These are phyloP conservation scores for Drosophila lacertosa DNA, from an alignment of 1,140 invertebrate species.

Conservation along the genomic window DNA sequence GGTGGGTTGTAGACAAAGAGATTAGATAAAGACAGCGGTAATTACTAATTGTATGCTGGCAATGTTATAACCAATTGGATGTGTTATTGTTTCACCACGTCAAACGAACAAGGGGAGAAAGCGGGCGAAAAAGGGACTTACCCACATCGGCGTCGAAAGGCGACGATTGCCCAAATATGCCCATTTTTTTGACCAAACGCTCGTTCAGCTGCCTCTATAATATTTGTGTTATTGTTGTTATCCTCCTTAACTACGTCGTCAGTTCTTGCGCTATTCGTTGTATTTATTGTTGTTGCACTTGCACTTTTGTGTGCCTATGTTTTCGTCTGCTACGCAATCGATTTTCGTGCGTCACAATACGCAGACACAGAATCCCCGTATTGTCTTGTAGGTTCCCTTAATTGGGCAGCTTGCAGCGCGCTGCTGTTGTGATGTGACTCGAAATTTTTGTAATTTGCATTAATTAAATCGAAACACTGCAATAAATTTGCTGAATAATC, in stretches of 20 bases:
- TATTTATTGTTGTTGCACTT: slow-evolving; percentile 33
- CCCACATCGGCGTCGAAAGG: slow-evolving; percentile 91
- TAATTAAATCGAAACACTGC: slow-evolving; percentile 26
- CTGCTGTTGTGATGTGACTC: background rate
- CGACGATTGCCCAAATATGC: slow-evolving; percentile 88
- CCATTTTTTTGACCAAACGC: slow-evolving; percentile 84
- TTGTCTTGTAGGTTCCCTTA: slow-evolving; percentile 1
- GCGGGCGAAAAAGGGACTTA: slow-evolving; percentile 81
- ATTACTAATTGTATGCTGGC: background rate
- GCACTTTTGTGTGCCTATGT: slow-evolving; percentile 44
- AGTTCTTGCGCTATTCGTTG: slow-evolving; percentile 8
- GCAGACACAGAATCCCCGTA: slow-evolving; percentile 5
- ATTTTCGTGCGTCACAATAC: slow-evolving; percentile 62
- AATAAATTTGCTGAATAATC: slow-evolving; percentile 50
- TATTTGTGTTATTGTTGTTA: slow-evolving; percentile 42
- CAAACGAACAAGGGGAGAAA: background rate
- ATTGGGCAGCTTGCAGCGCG: slow-evolving; percentile 4
- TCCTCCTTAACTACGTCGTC: slow-evolving; percentile 24
- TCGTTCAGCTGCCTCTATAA: slow-evolving; percentile 44
- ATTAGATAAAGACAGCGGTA: slow-evolving; percentile 14
- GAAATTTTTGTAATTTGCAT: slow-evolving; percentile 29
- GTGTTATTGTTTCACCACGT: slow-evolving; percentile 11
- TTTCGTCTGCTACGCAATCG: slow-evolving; percentile 59
- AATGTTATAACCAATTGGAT: slow-evolving; percentile 8
- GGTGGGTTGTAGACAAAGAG: slow-evolving; percentile 8